Base-by-base conservation (phyloP, 2,113 vertebrate species). In the Lota lota region DNA sequence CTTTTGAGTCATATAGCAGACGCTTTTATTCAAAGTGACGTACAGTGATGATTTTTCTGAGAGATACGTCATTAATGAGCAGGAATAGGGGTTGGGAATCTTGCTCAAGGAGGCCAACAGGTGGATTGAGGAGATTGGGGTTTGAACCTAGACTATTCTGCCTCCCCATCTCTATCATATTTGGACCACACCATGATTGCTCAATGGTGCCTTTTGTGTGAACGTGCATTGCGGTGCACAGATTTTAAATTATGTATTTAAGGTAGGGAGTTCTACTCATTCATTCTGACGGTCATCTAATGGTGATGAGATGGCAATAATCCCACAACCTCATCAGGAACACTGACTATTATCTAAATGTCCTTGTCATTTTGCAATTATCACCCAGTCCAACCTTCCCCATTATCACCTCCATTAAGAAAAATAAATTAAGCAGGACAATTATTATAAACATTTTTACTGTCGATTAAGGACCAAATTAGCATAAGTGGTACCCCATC, bases 291-390 rank as follows among this genome's bases (percentile, higher is more conserved):
- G 51, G 59, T 61, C 70, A 74, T 56, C 36, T 68, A 51, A 20
- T 20, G 36, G 56, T 33, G 70, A 33, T 64, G 63, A 66, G 47
- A 74, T 66, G 2, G 69, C 74, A 79, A 69, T 75, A 67, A 7
- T 33, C 60, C 58, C 59, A 57, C 64, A 24, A 69, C 51, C 63
- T 5, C 1, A 63, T 71, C 61, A 61, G 22, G 16, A 20, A 60
- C 58, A 53, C 5, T n/a, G 53, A 56, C 16, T 56, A 1, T 56
- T 6, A n/a, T 77, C 72, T 80, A 86, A 90, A 90, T 88, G 75
- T 79, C 87, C 88, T 19, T 47, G 61, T 66, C 12, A 57, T 66
- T 63, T 72, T 81, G 51, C 78, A 76, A 91, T 91, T 88, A 91
- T 87, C 86, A 80, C 80, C 68, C 40, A 36, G 21, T 63, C 79